Evolutionary conservation across 2,888 invertebrate genomes (phyloP), one percentile per base, ranked within the genome.

Genomic region (Penaeus monodon): DNA sequence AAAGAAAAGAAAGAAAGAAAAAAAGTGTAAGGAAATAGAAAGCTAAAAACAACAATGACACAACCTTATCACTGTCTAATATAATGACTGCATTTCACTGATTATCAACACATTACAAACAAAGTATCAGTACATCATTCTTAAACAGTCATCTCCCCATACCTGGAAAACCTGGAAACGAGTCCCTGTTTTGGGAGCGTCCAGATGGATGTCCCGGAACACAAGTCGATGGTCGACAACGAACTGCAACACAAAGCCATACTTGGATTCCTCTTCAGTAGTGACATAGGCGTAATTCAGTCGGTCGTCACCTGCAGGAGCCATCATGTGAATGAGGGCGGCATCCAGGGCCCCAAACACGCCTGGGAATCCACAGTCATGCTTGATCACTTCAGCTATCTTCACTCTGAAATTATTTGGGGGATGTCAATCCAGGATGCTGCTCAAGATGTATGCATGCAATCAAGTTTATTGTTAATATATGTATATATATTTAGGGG

Each of bases 101-200:
- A 12, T 14, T 20, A 57, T 17, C 17, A 57, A 20, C 14, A 20
- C 3, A 14, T 57, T 20, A 57, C 17, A 17, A 57, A 57, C 17
- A 57, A 14, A 17, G 0, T 57, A 17, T 57, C 10, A 57, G 57
- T 10, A 3, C 17, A 12, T 57, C 10, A 0, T 17, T 57, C 17
- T 14, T 44, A 57, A 6, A 57, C 6, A 77, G 12, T 2, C 22
- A n/a, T 29, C 29, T 44, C 33, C 81, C 73, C 77, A 17, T 44
- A 82, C 81, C 73, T 82, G 81, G 73, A 82, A 82, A 63, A 82
- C 70, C 73, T 82, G 81, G 20, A 82, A 73, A 22, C 81, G 73
- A 6, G 81, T 82, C n/a, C 81, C 81, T 29, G 81, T 82, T 64
- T 73, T 82, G 10, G 73, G 81, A 6, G 81, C 44, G 57, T 82